Evolutionary conservation across 2,888 invertebrate species (phyloP).

Genomic region (Pristionchus entomophagus): DNA sequence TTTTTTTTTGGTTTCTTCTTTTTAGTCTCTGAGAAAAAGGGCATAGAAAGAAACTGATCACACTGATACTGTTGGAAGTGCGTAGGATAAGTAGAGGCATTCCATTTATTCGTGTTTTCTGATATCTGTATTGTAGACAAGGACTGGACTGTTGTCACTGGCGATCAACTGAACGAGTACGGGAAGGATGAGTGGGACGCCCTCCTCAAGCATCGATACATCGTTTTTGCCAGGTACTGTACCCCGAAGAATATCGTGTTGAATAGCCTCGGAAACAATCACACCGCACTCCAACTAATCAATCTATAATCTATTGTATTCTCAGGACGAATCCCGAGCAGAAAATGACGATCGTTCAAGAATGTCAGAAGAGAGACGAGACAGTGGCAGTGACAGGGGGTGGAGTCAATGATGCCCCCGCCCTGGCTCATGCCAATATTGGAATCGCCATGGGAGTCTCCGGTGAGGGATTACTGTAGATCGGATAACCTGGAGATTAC

Average conservation of each 20-base stretch:
- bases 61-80: no score
- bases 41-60: no score
- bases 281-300: background rate
- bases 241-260: background rate
- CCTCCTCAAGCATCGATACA: constrained; percentile 50
- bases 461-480: constrained; percentile 50
- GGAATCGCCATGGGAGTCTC: constrained; percentile 74
- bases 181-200: constrained; percentile 54
- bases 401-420: constrained; percentile 74
- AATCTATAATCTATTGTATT: background rate
- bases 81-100: no score
- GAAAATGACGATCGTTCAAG: constrained; percentile 72
- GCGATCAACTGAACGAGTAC: constrained; percentile 50
- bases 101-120: background rate
- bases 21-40: background rate
- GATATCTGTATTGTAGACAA: background rate
- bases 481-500: background rate
- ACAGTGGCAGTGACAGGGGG: constrained; percentile 66
- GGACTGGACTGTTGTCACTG: constrained; percentile 51
- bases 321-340: constrained; percentile 73
- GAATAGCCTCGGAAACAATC: no score
- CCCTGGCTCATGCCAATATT: constrained; percentile 73
- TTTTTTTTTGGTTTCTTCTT: background rate
- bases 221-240: constrained; percentile 51
- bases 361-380: constrained; percentile 73